These are phyloP conservation scores for Laodelphax striatellus DNA, from an alignment of 1,140 invertebrate species.

Conservation along the genomic window DNA sequence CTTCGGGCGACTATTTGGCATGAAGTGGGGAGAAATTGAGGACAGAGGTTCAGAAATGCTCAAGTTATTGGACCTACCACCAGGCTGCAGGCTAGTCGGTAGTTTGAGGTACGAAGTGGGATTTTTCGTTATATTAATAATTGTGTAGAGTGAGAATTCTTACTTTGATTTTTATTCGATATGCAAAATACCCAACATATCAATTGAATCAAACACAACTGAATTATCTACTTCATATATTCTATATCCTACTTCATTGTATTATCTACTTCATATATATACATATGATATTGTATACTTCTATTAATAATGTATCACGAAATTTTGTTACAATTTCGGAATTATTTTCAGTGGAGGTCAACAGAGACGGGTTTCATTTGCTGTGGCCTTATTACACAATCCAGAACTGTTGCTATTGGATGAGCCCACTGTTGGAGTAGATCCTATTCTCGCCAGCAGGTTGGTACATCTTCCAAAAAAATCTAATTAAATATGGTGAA, in stretches of 20 bases:
- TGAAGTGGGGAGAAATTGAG: constrained; percentile 49
- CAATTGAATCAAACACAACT: no score
- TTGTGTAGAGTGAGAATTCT: no score
- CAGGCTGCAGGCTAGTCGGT: constrained; percentile 17
- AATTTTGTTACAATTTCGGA: neutral
- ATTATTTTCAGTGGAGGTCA: constrained; percentile 64
- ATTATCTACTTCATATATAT: no score
- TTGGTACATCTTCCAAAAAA: no score
- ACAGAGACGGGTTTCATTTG: constrained; percentile 75
- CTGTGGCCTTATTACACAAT: constrained; percentile 73
- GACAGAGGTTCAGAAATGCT: constrained; percentile 55
- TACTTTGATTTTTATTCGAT: no score
- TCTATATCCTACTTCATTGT: no score
- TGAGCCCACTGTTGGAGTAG: constrained; percentile 86
- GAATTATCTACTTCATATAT: no score
- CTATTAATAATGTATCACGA: neutral
- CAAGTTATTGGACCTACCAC: constrained; percentile 60
- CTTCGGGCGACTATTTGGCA: constrained; percentile 77
- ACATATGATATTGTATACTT: no score
- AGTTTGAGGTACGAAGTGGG: constrained; percentile 5
- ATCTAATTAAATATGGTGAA: no score
- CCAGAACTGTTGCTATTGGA: constrained; percentile 83
- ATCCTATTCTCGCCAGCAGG: constrained; percentile 54
- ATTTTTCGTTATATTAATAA: no score
- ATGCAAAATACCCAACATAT: no score